Evolutionary conservation across 2,797 vertebrate genomes (phyloP), one percentile per base, ranked within the genome.

Genomic region (Anguilla anguilla): DNA sequence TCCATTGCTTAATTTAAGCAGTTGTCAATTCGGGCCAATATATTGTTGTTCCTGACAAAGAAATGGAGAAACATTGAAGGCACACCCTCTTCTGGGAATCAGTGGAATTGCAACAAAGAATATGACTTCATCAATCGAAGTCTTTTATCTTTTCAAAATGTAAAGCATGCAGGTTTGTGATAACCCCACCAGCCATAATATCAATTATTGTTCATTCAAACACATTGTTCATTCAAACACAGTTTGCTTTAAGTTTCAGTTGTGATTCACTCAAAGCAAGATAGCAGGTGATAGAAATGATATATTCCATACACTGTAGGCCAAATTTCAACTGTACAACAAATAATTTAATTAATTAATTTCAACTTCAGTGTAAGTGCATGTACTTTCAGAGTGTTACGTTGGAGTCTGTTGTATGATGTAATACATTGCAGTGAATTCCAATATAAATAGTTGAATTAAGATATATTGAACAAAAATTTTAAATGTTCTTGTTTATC

Each of bases 71-170:
- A 43, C 31, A 43, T 13, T 35, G 64, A 81, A 69, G 53, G 77
- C 87, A 69, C 69, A 91, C 92, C 95, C 91, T 89, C 93, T 0
- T 88, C 93, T 94, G 94, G 94, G 84, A 89, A 74, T 64, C 15
- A 25, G 9, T 0, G 87, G 90, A 61, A n/a, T 3, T 92, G 86
- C 89, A 82, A 13, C 22, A 9, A 81, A 17, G 43, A 31, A 15
- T 28, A 3, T 9, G 6, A 2, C 64, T 2, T 6, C 19, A 59
- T 25, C 7, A 22, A 57, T 19, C 51, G 19, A 46, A 17, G 79
- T 28, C 46, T 0, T 43, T 57, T 5, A 31, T 61, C 49, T n/a
- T n/a, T 64, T 46, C 35, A 77, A 43, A 19, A 25, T 17, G 2
- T 77, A 77, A 77, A 43, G 3, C 25, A 28, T 25, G 22, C 25